Conservation (phyloP, 2,113 vertebrate genomes). For the Colaptes auratus region DNA sequence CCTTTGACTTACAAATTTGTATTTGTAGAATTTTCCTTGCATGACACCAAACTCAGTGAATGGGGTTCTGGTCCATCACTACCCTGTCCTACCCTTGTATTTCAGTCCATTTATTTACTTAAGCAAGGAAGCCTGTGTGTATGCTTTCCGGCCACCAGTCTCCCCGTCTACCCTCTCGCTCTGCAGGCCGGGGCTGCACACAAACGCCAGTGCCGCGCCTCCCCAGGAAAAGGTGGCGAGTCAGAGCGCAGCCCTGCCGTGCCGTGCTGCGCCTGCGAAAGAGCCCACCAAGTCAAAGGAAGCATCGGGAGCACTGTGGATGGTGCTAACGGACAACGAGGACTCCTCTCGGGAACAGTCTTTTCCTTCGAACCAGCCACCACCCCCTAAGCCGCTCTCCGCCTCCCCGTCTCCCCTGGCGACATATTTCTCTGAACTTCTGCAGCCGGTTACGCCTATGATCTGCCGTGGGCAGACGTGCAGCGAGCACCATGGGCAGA, state of each 20-base stretch:
- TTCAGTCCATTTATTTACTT: fast-evolving
- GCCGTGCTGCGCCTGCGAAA: fast-evolving
- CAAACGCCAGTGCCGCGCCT: background rate
- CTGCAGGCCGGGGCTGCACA: background rate
- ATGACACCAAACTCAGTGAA: fast-evolving
- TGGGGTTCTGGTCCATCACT: background rate
- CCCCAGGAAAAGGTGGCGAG: background rate
- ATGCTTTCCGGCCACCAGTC: fast-evolving
- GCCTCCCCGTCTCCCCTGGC: background rate
- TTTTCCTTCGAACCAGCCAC: background rate
- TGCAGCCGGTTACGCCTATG: background rate
- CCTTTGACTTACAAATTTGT: too few species aligned
- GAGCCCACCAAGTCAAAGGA: background rate
- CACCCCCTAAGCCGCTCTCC: background rate
- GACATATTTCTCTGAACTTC: fast-evolving
- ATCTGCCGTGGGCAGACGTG: fast-evolving
- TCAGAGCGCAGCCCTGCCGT: background rate
- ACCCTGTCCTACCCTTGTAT: fast-evolving
- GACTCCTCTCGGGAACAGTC: background rate
- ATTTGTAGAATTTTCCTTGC: background rate
- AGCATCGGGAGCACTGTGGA: background rate
- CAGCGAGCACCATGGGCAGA: fast-evolving
- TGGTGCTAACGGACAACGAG: background rate
- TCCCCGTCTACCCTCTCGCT: background rate
- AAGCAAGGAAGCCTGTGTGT: fast-evolving